Percentiles rank a stretch among this genome's conserved stretches.
Evolutionary conservation across 2,888 invertebrate species (phyloP).

Genomic region (Drosophila diplacantha): DNA sequence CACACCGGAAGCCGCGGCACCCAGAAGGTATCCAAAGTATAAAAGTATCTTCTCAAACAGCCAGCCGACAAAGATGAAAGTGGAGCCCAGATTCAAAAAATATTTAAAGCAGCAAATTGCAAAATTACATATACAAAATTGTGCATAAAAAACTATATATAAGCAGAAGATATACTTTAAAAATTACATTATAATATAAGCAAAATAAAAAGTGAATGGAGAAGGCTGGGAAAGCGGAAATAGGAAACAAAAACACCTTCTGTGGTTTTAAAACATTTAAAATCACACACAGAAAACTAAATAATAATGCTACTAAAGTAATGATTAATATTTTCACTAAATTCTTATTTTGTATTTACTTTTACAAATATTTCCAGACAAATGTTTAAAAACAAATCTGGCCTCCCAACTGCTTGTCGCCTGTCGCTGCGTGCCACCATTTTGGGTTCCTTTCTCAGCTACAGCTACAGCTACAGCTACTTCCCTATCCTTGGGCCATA

Average conservation of each 20-base stretch:
- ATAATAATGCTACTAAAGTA: neutral
- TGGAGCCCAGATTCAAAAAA: neutral
- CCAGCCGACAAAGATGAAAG: conserved; percentile 22
- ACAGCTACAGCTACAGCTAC: conserved; percentile 1
- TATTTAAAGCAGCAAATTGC: neutral
- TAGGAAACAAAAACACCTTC: neutral
- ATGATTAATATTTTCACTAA: neutral
- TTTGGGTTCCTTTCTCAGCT: conserved; percentile 7
- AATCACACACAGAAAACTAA: too few species aligned
- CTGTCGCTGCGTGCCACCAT: conserved; percentile 14
- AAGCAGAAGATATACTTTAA: neutral
- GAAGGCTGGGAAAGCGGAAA: neutral
- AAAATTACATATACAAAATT: neutral
- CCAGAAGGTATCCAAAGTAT: conserved; percentile 26
- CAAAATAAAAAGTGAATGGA: neutral
- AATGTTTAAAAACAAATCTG: neutral
- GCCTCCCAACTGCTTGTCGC: neutral
- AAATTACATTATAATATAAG: neutral
- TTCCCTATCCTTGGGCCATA: conserved; percentile 27
- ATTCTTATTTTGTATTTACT: neutral
- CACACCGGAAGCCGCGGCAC: conserved; percentile 13
- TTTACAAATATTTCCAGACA: neutral
- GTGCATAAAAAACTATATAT: too few species aligned
- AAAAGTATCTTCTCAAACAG: conserved; percentile 18
- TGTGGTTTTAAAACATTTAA: neutral